phyloP scores from a whole-genome alignment of 2,888 invertebrate genomes.

The Spodoptera exigua region DNA sequence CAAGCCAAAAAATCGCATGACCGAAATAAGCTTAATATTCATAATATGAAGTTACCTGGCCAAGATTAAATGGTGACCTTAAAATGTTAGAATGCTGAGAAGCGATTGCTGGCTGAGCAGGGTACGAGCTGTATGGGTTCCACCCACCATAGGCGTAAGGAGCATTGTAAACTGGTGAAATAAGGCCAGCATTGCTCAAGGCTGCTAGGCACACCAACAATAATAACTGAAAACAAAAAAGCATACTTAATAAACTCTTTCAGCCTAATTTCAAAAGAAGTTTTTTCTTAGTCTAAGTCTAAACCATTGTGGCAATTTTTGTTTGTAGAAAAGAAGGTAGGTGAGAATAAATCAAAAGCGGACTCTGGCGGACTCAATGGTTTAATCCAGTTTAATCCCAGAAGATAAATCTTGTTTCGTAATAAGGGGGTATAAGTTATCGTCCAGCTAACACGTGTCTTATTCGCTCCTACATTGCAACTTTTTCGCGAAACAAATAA shows the following conservation, averaged over 20 bases:
- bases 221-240: conserved; percentile 66
- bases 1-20: neutral
- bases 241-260: conserved; percentile 4
- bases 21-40: neutral
- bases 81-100: conserved; percentile 90
- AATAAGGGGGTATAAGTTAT: too few relatives aligned
- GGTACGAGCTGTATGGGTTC: conserved; percentile 82
- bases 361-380: too few relatives aligned
- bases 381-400: too few relatives aligned
- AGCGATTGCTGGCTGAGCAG: conserved; percentile 86
- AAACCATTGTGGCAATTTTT: too few relatives aligned
- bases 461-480: too few relatives aligned
- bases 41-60: conserved; percentile 83
- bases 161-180: conserved; percentile 77
- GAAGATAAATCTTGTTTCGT: too few relatives aligned
- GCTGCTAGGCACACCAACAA: conserved; percentile 72
- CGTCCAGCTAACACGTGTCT: too few relatives aligned
- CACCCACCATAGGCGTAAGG: conserved; percentile 76
- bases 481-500: too few relatives aligned
- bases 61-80: conserved; percentile 91
- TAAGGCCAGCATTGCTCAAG: conserved; percentile 69
- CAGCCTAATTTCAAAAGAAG: too few relatives aligned
- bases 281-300: too few relatives aligned
- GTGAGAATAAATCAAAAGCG: too few relatives aligned
- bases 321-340: too few relatives aligned